Conservation (phyloP, 2,797 vertebrate genomes). For the Huso huso region DNA sequence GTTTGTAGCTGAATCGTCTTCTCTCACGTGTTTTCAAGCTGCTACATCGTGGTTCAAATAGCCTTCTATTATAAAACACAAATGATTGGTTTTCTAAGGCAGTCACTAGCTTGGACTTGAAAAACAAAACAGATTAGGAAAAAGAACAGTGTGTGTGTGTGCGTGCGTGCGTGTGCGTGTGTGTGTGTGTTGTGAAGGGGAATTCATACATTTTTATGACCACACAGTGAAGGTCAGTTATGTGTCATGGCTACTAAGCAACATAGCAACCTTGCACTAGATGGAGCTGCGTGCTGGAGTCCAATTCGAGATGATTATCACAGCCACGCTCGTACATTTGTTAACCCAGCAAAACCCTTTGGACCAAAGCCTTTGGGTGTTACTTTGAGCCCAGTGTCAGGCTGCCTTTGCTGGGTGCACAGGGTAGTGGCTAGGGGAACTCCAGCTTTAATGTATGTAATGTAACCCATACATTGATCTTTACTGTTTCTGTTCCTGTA, state of each 20-base stretch:
- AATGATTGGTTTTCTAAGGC: slow-evolving; percentile 11
- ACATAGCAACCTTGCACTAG: slow-evolving; percentile 54
- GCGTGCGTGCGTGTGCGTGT: slow-evolving; percentile 9
- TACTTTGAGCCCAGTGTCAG: not conserved
- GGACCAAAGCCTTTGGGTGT: slow-evolving; percentile 12
- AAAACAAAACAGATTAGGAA: slow-evolving; percentile 39
- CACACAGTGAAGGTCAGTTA: slow-evolving; percentile 60
- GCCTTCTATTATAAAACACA: slow-evolving; percentile 42
- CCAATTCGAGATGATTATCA: slow-evolving; percentile 46
- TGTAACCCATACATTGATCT: not conserved
- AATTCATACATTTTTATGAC: slow-evolving; percentile 71
- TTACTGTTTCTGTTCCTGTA: not conserved
- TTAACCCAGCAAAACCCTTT: slow-evolving; percentile 31
- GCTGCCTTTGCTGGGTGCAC: not conserved
- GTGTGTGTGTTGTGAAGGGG: slow-evolving; percentile 34
- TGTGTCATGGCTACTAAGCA: slow-evolving; percentile 68
- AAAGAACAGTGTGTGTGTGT: slow-evolving; percentile 32
- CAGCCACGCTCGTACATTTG: slow-evolving; percentile 36
- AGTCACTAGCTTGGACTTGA: slow-evolving; percentile 31
- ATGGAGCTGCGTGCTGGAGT: slow-evolving; percentile 46
- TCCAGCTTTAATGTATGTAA: not conserved
- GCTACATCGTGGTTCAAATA: slow-evolving; percentile 37
- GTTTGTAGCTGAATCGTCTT: not conserved
- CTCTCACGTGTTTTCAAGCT: slow-evolving; percentile 29
- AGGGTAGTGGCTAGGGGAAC: not conserved